phyloP scores from a whole-genome alignment of 2,113 vertebrate genomes.

The Microcebus jonahi region DNA sequence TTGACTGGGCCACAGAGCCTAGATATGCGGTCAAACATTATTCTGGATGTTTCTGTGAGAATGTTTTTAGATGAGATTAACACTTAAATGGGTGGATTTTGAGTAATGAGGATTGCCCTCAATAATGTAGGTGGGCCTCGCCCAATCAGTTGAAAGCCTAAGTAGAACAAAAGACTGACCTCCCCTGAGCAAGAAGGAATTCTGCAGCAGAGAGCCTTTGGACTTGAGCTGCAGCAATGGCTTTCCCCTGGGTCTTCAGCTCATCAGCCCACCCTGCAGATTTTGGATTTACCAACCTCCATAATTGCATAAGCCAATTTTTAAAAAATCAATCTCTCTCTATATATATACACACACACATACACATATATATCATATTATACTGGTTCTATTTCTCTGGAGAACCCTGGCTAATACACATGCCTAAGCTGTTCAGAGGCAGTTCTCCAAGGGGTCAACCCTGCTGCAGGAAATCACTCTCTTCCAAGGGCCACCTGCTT shows the following conservation, averaged over 20 bases:
- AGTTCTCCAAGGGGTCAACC: not conserved
- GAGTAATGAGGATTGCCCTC: not conserved
- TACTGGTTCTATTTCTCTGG: not conserved
- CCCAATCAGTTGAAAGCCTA: not conserved
- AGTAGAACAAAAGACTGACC: not conserved
- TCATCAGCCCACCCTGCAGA: not conserved
- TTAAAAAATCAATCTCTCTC: not conserved
- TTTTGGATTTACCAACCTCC: not conserved
- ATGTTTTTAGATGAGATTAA: not conserved
- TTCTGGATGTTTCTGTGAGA: not conserved
- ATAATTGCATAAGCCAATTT: not conserved
- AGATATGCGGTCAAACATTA: not conserved
- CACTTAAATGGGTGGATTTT: not conserved
- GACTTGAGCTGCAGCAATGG: not conserved
- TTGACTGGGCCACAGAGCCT: not conserved
- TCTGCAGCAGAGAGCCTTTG: not conserved
- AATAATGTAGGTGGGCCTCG: not conserved
- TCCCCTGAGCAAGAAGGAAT: not conserved
- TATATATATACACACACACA: not conserved
- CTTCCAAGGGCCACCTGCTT: not conserved
- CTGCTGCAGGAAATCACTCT: not conserved
- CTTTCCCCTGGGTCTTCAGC: not conserved
- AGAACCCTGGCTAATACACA: not conserved
- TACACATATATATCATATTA: not conserved
- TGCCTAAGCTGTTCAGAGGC: not conserved